These are phyloP conservation scores for Pseudolycoriella hygida DNA, from an alignment of 2,888 invertebrate species.

Conservation along the genomic window DNA sequence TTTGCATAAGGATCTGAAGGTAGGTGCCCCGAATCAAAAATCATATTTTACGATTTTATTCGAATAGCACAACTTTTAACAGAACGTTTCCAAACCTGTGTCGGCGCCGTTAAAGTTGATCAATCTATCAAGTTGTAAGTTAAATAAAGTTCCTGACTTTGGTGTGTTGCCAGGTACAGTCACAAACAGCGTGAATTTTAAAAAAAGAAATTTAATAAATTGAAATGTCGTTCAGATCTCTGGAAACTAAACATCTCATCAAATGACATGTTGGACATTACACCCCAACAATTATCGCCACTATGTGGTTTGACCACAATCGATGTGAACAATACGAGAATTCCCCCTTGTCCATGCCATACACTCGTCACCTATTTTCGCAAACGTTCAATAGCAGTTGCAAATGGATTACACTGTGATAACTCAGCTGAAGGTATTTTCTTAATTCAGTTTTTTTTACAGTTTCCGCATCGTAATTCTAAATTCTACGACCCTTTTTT, in stretches of 20 bases:
- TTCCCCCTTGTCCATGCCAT: conserved; percentile 22
- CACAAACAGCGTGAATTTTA: background rate
- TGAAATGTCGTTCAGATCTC: conserved; percentile 29
- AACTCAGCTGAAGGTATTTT: conserved; percentile 14
- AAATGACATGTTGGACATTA: conserved; percentile 32
- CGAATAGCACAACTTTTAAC: too few species aligned
- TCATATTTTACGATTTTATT: conserved; percentile 2
- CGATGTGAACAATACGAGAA: conserved; percentile 28
- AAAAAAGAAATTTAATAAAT: background rate
- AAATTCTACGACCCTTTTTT: too few species aligned
- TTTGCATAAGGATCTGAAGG: conserved; percentile 19
- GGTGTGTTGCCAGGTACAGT: conserved; percentile 35
- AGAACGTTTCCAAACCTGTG: conserved; percentile 31
- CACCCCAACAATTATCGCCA: conserved; percentile 35
- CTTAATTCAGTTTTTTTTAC: too few species aligned
- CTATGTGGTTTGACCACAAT: conserved; percentile 42
- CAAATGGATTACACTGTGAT: conserved; percentile 22
- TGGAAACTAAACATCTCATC: conserved; percentile 41
- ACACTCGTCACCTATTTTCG: conserved; percentile 21
- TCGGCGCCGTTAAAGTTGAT: conserved; percentile 38
- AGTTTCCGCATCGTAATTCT: too few species aligned
- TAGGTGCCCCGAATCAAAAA: conserved; percentile 7
- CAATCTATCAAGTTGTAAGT: conserved; percentile 40
- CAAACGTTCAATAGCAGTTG: conserved; percentile 17
- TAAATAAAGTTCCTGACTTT: conserved; percentile 39